Percentiles rank a stretch among this genome's conserved stretches.
Conservation (phyloP, 2,888 invertebrate species). For the Macrosoma leucophasiata region DNA sequence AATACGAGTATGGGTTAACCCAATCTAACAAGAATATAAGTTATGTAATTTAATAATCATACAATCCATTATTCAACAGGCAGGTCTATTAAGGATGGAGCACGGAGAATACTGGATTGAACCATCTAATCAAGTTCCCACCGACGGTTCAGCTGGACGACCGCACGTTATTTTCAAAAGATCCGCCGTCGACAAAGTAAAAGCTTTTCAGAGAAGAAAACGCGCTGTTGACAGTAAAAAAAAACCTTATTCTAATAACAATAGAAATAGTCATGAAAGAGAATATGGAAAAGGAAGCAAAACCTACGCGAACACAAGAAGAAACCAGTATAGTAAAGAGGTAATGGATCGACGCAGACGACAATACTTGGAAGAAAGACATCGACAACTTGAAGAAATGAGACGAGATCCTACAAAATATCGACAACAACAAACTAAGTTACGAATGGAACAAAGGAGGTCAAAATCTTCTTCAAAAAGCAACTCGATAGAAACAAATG, state of each 20-base stretch:
- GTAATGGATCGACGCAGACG: constrained; percentile 62
- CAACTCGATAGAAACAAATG: constrained; percentile 46
- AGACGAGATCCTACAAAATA: constrained; percentile 58
- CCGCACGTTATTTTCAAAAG: constrained; percentile 82
- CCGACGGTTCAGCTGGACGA: constrained; percentile 57
- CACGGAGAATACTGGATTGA: constrained; percentile 83
- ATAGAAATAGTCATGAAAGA: constrained; percentile 61
- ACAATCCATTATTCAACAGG: too few species aligned
- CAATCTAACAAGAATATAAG: too few species aligned
- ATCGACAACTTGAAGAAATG: constrained; percentile 50
- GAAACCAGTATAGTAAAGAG: constrained; percentile 77
- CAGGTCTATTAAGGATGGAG: constrained; percentile 80
- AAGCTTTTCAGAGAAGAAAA: constrained; percentile 55
- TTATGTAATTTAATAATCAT: too few species aligned
- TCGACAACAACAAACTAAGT: constrained; percentile 47
- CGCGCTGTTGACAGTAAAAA: constrained; percentile 40
- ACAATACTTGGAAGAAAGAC: constrained; percentile 52
- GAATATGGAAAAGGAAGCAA: constrained; percentile 59
- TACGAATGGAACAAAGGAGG: constrained; percentile 54
- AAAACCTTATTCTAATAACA: constrained; percentile 31
- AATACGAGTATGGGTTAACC: too few species aligned
- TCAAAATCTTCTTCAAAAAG: constrained; percentile 39
- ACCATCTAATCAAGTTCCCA: constrained; percentile 75
- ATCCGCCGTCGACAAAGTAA: constrained; percentile 75
- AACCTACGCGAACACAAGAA: constrained; percentile 61